Evolutionary conservation across 2,888 invertebrate species (phyloP).

Genomic region (Ophonus ardosiacus): DNA sequence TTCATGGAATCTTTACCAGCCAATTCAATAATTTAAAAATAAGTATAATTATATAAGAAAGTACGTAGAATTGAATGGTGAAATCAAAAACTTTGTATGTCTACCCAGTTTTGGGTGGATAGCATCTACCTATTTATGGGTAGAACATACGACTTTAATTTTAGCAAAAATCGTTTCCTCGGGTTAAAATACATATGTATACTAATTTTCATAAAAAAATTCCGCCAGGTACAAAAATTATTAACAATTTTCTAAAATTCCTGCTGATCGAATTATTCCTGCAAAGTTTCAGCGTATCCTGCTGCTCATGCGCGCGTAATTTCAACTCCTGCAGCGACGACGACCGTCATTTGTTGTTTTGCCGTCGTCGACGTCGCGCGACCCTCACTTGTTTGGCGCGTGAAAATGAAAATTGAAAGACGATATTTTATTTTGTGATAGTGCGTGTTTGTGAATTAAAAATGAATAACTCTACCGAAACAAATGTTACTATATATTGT

Average conservation of each 20-base stretch:
- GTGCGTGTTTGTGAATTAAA: neutral
- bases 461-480: slow-evolving; percentile 30
- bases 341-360: neutral
- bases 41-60: too few species aligned
- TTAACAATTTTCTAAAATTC: neutral
- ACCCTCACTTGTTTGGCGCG: neutral
- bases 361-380: neutral
- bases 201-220: neutral
- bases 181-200: neutral
- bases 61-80: too few species aligned
- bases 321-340: neutral
- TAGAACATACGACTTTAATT: too few species aligned
- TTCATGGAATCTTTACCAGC: too few species aligned
- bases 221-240: neutral
- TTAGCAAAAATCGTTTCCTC: too few species aligned
- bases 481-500: slow-evolving; percentile 41
- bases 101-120: too few species aligned
- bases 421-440: neutral
- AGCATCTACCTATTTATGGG: too few species aligned
- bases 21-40: too few species aligned
- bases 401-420: neutral
- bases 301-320: neutral
- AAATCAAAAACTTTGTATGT: too few species aligned
- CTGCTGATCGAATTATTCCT: too few species aligned
- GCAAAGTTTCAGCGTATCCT: neutral